These are phyloP conservation scores for Takifugu ocellatus DNA, from an alignment of 2,797 vertebrate species.

Conservation along the genomic window DNA sequence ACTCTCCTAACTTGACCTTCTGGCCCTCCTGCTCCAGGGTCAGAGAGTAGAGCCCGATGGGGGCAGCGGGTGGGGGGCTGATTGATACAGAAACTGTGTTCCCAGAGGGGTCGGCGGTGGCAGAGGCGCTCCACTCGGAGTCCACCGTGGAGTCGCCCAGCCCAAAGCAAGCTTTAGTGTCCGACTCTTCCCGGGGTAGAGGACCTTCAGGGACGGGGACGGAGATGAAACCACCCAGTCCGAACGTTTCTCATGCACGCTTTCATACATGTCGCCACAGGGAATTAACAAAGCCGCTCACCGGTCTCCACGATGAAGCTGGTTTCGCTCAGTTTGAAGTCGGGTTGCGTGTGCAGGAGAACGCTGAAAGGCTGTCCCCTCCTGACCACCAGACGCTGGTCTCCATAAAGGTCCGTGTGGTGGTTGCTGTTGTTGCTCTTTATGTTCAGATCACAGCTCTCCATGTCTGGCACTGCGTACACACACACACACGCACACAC, in stretches of 20 bases:
- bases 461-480: slow-evolving; percentile 74
- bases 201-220: slow-evolving; percentile 66
- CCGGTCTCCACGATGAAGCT: slow-evolving; percentile 73
- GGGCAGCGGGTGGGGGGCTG: slow-evolving; percentile 72
- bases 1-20: slow-evolving; percentile 69
- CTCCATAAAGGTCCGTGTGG: slow-evolving; percentile 68
- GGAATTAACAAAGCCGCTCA: slow-evolving; percentile 29
- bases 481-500: background rate
- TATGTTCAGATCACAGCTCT: slow-evolving; percentile 76
- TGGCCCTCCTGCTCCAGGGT: slow-evolving; percentile 64
- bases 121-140: slow-evolving; percentile 75
- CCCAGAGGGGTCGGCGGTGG: slow-evolving; percentile 38
- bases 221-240: background rate
- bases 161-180: slow-evolving; percentile 71
- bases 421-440: slow-evolving; percentile 77
- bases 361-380: slow-evolving; percentile 83
- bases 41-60: slow-evolving; percentile 80
- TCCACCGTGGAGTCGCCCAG: slow-evolving; percentile 63
- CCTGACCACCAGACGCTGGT: slow-evolving; percentile 76
- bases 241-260: background rate
- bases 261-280: background rate
- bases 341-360: slow-evolving; percentile 70
- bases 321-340: slow-evolving; percentile 63
- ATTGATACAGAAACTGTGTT: slow-evolving; percentile 71
- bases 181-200: slow-evolving; percentile 61